These are phyloP conservation scores for Caranx melampygus DNA, from an alignment of 2,113 vertebrate species.

Conservation along the genomic window DNA sequence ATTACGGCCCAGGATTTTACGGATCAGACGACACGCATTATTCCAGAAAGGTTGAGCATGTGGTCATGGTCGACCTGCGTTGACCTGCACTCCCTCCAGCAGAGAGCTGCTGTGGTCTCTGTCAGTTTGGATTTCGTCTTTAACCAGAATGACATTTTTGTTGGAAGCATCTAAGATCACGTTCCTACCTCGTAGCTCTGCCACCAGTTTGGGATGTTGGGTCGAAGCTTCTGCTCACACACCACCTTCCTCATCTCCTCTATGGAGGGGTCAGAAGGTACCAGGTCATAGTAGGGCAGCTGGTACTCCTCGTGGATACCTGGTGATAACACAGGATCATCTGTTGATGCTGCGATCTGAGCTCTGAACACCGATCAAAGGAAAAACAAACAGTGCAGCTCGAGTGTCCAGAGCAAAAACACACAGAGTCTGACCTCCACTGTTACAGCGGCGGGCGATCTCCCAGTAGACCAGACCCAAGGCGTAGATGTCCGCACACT, in stretches of 20 bases:
- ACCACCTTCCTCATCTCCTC: constrained; percentile 98
- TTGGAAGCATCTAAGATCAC: neutral
- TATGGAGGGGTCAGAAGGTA: constrained; percentile 96
- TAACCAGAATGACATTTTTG: neutral
- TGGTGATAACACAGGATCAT: constrained; percentile 74
- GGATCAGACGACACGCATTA: too few relatives aligned
- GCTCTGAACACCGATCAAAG: neutral
- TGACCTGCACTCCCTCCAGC: too few relatives aligned
- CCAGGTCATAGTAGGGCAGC: constrained; percentile 95
- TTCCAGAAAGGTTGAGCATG: too few relatives aligned
- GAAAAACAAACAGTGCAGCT: constrained; percentile 27
- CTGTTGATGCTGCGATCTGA: neutral
- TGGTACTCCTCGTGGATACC: constrained; percentile 97
- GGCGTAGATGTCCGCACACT: constrained; percentile 97
- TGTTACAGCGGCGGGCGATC: constrained; percentile 93
- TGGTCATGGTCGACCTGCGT: too few relatives aligned
- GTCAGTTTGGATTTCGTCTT: neutral
- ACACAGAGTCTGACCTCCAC: constrained; percentile 86
- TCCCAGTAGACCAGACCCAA: constrained; percentile 97
- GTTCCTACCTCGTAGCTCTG: constrained; percentile 93
- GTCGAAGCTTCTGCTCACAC: constrained; percentile 94
- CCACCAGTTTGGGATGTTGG: constrained; percentile 97
- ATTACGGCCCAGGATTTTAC: too few relatives aligned
- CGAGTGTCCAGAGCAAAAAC: constrained; percentile 32
- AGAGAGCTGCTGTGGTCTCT: too few relatives aligned